Percentiles rank a stretch among this genome's conserved stretches.
These are phyloP conservation scores for Myocastor coypus DNA, from an alignment of 2,113 vertebrate species.

Conservation along the genomic window DNA sequence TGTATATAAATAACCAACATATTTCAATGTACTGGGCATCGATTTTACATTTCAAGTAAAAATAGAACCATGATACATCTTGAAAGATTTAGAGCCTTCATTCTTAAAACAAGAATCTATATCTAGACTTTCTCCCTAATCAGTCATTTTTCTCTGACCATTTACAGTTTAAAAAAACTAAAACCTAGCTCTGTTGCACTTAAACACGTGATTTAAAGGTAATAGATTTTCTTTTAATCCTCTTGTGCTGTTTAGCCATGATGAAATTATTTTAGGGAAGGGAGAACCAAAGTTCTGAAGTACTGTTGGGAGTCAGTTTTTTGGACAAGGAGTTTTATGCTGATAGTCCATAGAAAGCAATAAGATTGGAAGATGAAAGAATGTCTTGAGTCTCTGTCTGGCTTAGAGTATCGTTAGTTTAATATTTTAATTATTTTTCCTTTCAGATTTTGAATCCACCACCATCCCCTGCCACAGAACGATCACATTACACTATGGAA, in stretches of 20 bases:
- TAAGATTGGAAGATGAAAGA: background rate
- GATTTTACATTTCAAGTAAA: conserved; percentile 16
- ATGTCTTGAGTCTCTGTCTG: background rate
- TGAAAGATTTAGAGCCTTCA: background rate
- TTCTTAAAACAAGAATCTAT: background rate
- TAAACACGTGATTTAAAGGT: background rate
- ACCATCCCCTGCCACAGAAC: conserved; percentile 97
- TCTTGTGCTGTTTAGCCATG: background rate
- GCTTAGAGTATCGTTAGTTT: background rate
- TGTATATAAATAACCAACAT: background rate
- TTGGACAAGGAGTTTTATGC: background rate
- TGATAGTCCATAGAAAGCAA: background rate
- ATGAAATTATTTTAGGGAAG: background rate
- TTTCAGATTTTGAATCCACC: conserved; percentile 97
- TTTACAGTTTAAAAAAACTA: conserved; percentile 31
- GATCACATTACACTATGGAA: conserved; percentile 98
- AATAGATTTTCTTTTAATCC: background rate
- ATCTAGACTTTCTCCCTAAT: background rate
- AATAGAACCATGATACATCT: background rate
- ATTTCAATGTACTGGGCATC: background rate
- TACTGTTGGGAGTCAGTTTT: background rate
- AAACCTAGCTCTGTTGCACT: background rate
- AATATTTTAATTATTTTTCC: conserved; percentile 44
- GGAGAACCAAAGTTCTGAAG: background rate
- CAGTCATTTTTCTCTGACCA: conserved; percentile 11